A percentile compares a stretch with the other conserved stretches of the same genome.
These are phyloP conservation scores for Patella ulyssiponensis DNA, from an alignment of 2,888 invertebrate species.

Conservation along the genomic window DNA sequence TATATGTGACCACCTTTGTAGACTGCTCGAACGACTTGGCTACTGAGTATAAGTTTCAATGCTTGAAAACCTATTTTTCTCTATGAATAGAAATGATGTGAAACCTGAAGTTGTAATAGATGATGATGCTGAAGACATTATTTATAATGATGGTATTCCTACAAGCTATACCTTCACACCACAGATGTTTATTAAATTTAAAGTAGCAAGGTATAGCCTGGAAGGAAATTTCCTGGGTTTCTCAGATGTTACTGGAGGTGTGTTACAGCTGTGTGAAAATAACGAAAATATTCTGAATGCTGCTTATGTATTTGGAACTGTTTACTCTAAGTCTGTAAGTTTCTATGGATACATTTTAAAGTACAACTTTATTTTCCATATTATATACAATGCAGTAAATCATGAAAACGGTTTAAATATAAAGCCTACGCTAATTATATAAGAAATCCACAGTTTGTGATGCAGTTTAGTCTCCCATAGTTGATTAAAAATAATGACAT, in stretches of 20 bases:
- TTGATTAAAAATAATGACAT: too few species aligned
- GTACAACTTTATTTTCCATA: too few species aligned
- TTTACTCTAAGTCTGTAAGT: conserved; percentile 64
- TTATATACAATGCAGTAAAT: too few species aligned
- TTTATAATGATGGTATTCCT: conserved; percentile 46
- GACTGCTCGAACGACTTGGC: conserved; percentile 50
- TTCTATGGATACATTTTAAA: too few species aligned
- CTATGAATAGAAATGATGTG: conserved; percentile 1
- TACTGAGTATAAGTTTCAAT: conserved; percentile 31
- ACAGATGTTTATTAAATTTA: conserved; percentile 56
- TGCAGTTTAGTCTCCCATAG: too few species aligned
- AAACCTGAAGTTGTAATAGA: conserved; percentile 26
- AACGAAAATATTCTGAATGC: conserved; percentile 60
- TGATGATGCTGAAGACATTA: conserved; percentile 45
- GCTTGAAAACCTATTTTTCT: too few species aligned
- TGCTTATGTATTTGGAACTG: conserved; percentile 71
- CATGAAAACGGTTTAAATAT: too few species aligned
- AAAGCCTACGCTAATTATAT: too few species aligned
- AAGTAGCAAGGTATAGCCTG: conserved; percentile 62
- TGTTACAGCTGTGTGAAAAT: conserved; percentile 70
- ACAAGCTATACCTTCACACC: conserved; percentile 62
- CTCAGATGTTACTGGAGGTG: conserved; percentile 55
- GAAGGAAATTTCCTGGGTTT: conserved; percentile 71
- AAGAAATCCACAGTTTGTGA: too few species aligned
- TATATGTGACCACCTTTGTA: conserved; percentile 49